Evolutionary conservation across 2,888 invertebrate genomes (phyloP), one percentile per base, ranked within the genome.

Genomic region (Latheticus oryzae): DNA sequence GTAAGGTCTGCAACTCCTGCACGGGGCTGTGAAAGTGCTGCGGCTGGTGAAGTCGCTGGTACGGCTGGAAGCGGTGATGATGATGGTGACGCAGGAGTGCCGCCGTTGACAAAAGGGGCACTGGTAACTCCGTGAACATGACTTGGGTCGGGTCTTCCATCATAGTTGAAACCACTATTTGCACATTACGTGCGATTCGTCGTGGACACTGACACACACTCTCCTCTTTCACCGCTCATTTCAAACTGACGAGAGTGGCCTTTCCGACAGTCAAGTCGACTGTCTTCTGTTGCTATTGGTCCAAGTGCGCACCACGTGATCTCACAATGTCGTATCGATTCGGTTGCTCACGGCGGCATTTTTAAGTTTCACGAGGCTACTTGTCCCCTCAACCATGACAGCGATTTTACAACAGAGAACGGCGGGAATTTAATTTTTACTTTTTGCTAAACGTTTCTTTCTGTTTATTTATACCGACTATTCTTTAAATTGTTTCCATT

Each of bases 311-410:
- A 71, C 73, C 85, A 86, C 87, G 87, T 88, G 88, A 85, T 82
- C 66, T 58, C 64, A 69, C 71, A 75, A 76, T 74, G 83, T 84
- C 84, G 84, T 88, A 88, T 88, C 86, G 88, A 88, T 88, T 88
- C 87, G 86, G 85, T 85, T 83, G 84, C 84, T 83, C 83, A 86
- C 87, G 87, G 87, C 87, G 87, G 87, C 87, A 88, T 88, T 88
- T 88, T 88, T 87, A 88, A 88, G 84, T 87, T 87, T 79, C 72
- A 72, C 72, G 73, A 72, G 76, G 73, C 68, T 69, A 71, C 51
- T 57, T 61, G 66, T 60, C 65, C 63, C 78, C 77, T 68, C 62
- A 64, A 43, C 66, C 59, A 35, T 55, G 67, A 72, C 76, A 68
- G 67, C 68, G 68, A 67, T 58, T 68, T 65, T 52, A 45, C 43